Evolutionary conservation across 2,113 vertebrate species (phyloP).

Genomic region (Odontesthes bonariensis): DNA sequence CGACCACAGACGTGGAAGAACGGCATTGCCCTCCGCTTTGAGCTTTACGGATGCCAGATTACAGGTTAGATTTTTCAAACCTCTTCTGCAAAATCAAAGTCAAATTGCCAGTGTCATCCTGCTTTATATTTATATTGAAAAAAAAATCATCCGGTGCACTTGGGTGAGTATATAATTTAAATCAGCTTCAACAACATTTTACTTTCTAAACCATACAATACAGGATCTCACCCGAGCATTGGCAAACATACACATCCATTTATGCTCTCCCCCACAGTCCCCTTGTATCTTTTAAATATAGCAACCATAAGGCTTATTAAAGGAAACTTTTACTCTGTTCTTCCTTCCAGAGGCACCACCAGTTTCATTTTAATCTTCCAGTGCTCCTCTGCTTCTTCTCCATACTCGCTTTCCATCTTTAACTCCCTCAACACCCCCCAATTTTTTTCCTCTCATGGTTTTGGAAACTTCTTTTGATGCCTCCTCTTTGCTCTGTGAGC

Average conservation of each 20-base stretch:
- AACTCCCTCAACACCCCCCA: constrained; percentile 11
- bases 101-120: not conserved
- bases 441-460: constrained; percentile 30
- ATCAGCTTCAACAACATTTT: constrained; percentile 5
- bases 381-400: constrained; percentile 13
- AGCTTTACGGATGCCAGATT: constrained; percentile 95
- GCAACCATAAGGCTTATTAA: constrained; percentile 62
- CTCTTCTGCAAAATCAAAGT: not conserved
- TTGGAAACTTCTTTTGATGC: constrained; percentile 42
- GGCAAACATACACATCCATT: not conserved
- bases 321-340: constrained; percentile 50
- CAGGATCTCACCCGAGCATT: constrained; percentile 4
- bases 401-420: constrained; percentile 9
- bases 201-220: constrained; percentile 14
- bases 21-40: constrained; percentile 94
- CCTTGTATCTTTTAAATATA: constrained; percentile 49
- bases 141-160: not conserved
- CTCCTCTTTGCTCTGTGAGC: constrained; percentile 39
- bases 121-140: not conserved
- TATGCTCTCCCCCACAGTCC: constrained; percentile 30
- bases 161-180: not conserved
- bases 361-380: constrained; percentile 40
- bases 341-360: constrained; percentile 28
- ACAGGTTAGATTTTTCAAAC: constrained; percentile 81
- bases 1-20: constrained; percentile 94